Conservation (phyloP, 2,797 vertebrate species). For the Fringilla coelebs region DNA sequence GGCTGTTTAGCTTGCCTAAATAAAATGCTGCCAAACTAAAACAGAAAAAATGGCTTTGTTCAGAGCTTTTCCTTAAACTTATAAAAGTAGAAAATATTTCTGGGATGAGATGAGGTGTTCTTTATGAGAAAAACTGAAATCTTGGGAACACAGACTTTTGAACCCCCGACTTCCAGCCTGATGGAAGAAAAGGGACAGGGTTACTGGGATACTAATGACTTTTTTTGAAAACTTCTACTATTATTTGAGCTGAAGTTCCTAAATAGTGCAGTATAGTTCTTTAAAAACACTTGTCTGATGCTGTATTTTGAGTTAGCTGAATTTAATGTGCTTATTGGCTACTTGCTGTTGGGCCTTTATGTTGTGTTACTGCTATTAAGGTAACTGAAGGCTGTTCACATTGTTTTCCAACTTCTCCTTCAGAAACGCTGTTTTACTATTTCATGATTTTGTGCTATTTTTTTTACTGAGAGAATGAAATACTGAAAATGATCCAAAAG, state of each 20-base stretch:
- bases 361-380: neutral
- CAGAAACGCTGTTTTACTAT: neutral
- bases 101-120: neutral
- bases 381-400: neutral
- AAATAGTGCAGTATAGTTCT: neutral
- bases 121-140: neutral
- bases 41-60: neutral
- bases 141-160: neutral
- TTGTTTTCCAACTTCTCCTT: neutral
- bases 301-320: neutral
- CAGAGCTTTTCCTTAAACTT: neutral
- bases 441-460: neutral
- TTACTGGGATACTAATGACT: neutral
- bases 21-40: neutral
- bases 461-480: neutral
- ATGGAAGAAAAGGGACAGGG: neutral
- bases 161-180: neutral
- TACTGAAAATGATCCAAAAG: neutral
- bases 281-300: neutral
- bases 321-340: neutral
- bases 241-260: neutral
- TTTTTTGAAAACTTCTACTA: neutral
- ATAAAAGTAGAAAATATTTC: neutral
- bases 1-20: neutral
- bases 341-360: neutral